Percentiles rank a stretch among this genome's conserved stretches.
Conservation (phyloP, 2,797 vertebrate genomes). For the Spinibarbus caldwelli region DNA sequence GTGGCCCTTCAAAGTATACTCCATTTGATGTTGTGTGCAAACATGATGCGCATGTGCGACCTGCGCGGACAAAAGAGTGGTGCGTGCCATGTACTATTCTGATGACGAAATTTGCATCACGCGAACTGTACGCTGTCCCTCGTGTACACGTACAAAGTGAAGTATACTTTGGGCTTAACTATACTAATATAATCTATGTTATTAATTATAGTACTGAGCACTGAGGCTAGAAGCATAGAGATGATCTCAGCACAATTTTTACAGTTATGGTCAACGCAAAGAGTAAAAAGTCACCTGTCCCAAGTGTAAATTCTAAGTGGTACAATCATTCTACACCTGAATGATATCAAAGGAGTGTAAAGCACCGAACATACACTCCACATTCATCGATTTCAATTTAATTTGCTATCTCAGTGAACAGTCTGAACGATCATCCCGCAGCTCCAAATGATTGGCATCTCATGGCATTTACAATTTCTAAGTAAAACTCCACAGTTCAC, state of each 20-base stretch:
- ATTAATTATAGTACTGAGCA: too few relatives aligned
- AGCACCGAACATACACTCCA: not conserved
- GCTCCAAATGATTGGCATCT: conserved; percentile 64
- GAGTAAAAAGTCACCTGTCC: not conserved
- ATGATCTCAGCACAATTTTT: not conserved
- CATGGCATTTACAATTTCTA: conserved; percentile 70
- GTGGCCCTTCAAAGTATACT: too few relatives aligned
- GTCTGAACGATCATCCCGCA: conserved; percentile 62
- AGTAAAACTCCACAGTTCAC: conserved; percentile 61
- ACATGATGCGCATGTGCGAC: too few relatives aligned
- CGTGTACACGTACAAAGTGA: too few relatives aligned
- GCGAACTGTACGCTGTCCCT: too few relatives aligned
- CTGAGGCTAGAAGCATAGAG: not conserved
- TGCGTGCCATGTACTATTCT: too few relatives aligned
- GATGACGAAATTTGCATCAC: too few relatives aligned
- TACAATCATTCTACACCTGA: not conserved
- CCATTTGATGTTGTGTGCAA: too few relatives aligned
- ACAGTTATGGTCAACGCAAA: not conserved
- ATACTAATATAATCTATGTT: not conserved
- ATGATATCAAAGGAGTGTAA: too few relatives aligned
- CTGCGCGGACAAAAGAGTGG: too few relatives aligned
- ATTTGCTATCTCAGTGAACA: conserved; percentile 51
- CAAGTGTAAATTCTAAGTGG: not conserved
- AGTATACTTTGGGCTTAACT: too few relatives aligned
- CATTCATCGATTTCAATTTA: not conserved